Conservation (phyloP, 2,797 vertebrate species). For the Percopsis omiscomaycus region DNA sequence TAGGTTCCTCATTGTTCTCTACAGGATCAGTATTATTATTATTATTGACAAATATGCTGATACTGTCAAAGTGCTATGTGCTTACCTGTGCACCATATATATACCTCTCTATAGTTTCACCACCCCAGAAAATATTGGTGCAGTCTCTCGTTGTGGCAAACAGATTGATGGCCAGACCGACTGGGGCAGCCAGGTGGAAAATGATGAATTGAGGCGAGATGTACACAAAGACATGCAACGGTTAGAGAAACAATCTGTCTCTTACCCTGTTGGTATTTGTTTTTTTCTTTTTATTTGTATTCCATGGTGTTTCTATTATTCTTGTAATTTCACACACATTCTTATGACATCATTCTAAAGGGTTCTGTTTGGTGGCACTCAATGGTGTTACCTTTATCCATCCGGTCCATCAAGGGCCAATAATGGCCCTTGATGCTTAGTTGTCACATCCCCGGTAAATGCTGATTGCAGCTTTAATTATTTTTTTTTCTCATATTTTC, state of each 20-base stretch:
- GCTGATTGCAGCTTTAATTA: too few species aligned
- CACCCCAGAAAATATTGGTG: constrained; percentile 61
- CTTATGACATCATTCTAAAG: too few species aligned
- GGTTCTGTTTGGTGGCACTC: too few species aligned
- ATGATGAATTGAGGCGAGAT: constrained; percentile 60
- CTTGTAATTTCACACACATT: too few species aligned
- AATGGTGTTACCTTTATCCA: too few species aligned
- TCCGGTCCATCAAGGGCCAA: too few species aligned
- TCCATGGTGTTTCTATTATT: too few species aligned
- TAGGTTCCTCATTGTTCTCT: too few species aligned
- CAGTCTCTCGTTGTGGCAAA: constrained; percentile 49
- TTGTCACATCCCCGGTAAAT: too few species aligned
- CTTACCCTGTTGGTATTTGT: not conserved
- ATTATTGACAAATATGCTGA: not conserved
- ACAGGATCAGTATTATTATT: not conserved
- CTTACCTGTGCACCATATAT: not conserved
- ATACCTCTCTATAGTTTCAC: constrained; percentile 56
- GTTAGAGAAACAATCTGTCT: constrained; percentile 37
- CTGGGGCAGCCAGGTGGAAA: constrained; percentile 71
- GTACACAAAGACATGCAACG: constrained; percentile 69
- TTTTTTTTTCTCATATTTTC: too few species aligned
- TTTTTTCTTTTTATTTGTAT: not conserved
- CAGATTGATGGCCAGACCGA: constrained; percentile 25
- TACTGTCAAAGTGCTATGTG: not conserved
- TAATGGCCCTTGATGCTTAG: too few species aligned